Conservation (phyloP, 2,888 invertebrate species). For the Aradus depressus region DNA sequence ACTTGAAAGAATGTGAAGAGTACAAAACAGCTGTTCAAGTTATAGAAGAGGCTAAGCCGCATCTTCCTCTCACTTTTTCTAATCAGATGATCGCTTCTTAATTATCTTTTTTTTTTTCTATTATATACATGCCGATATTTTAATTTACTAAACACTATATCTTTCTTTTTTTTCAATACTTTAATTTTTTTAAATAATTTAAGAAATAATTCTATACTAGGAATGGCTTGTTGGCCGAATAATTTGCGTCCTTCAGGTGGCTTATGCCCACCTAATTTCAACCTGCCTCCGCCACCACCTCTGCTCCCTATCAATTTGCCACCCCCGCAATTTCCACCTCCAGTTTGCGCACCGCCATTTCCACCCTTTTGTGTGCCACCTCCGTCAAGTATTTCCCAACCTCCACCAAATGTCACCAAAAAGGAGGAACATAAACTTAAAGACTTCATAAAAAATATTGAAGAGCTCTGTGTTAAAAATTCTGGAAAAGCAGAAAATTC, state of each 20-base stretch:
- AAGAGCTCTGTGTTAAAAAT: conserved; percentile 1
- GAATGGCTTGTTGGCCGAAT: conserved; percentile 9
- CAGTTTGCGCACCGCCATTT: conserved; percentile 1
- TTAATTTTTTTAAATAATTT: not conserved
- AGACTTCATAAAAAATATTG: not conserved
- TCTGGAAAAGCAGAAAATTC: too few species aligned
- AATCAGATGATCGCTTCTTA: not conserved
- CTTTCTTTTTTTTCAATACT: not conserved
- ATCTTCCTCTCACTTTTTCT: conserved; percentile 18
- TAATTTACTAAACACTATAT: conserved; percentile 2
- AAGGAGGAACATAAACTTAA: too few species aligned
- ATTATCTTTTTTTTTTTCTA: conserved; percentile 2
- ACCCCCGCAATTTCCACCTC: not conserved
- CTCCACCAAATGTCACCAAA: not conserved
- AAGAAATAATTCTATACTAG: not conserved
- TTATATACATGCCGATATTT: conserved; percentile 7
- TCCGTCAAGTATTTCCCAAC: not conserved
- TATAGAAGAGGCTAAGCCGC: conserved; percentile 43
- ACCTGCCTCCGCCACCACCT: not conserved
- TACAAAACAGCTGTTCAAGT: conserved; percentile 56
- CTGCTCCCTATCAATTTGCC: not conserved
- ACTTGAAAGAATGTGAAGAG: conserved; percentile 61
- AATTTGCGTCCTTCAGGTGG: not conserved
- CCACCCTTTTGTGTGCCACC: conserved; percentile 15
- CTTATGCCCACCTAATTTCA: not conserved